Conservation (phyloP, 2,888 invertebrate species). For the Oxytorus armatus region DNA sequence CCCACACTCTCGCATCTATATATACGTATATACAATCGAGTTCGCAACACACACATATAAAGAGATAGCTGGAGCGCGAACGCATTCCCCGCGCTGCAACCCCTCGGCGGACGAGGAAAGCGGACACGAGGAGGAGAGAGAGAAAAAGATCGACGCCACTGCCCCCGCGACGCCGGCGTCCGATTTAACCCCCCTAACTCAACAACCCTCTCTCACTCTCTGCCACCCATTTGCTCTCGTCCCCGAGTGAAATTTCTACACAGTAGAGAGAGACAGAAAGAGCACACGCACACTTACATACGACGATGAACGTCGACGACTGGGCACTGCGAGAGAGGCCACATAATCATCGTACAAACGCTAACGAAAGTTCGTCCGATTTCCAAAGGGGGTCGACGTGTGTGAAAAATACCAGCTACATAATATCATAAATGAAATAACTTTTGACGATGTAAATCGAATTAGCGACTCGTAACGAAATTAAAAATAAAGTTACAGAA, state of each 20-base stretch:
- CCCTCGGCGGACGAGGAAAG: slow-evolving; percentile 2
- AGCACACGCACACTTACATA: neutral
- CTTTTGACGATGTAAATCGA: neutral
- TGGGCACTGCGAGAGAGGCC: slow-evolving; percentile 8
- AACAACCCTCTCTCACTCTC: slow-evolving; percentile 13
- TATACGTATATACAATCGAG: slow-evolving; percentile 36
- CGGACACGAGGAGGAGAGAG: slow-evolving; percentile 3
- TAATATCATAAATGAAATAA: neutral
- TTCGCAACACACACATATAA: slow-evolving; percentile 4
- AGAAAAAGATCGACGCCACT: slow-evolving; percentile 59
- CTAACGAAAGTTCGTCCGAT: neutral
- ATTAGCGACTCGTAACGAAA: neutral
- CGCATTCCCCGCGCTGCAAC: slow-evolving; percentile 14
- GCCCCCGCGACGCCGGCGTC: slow-evolving; percentile 61
- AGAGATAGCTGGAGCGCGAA: too few species aligned
- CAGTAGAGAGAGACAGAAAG: neutral
- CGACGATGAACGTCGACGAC: slow-evolving; percentile 31
- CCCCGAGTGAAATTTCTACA: slow-evolving; percentile 14
- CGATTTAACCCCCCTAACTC: slow-evolving; percentile 36
- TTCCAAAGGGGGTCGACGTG: neutral
- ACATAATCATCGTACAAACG: slow-evolving; percentile 43
- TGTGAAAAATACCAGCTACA: neutral
- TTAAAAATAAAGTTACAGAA: neutral
- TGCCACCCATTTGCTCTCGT: slow-evolving; percentile 8
- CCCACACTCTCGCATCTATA: slow-evolving; percentile 30